Conservation (phyloP, 2,797 vertebrate species). For the Artibeus jamaicensis region DNA sequence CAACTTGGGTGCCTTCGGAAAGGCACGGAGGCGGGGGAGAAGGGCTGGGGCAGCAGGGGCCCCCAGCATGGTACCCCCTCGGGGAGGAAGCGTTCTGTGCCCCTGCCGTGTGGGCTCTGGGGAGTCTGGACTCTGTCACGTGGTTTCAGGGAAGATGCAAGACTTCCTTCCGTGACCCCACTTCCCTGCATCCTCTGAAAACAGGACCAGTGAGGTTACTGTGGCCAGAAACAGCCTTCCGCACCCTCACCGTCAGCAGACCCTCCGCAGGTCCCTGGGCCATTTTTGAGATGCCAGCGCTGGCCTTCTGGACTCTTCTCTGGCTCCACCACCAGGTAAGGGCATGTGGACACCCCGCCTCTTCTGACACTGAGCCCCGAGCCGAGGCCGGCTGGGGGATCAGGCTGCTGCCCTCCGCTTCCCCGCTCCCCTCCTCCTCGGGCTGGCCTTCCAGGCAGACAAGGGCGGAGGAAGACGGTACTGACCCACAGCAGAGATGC, state of each 20-base stretch:
- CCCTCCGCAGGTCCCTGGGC: neutral
- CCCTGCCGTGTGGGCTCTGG: accelerated
- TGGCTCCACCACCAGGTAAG: constrained; percentile 68
- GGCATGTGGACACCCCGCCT: neutral
- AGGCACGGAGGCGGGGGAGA: neutral
- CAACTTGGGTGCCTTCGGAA: accelerated
- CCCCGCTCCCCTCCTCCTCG: neutral
- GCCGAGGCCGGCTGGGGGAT: neutral
- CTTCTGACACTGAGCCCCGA: neutral
- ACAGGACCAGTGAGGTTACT: neutral
- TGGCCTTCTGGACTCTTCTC: neutral
- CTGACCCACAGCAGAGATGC: neutral
- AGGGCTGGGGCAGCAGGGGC: neutral
- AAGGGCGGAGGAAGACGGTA: neutral
- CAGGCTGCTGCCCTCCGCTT: neutral
- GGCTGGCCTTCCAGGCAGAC: neutral
- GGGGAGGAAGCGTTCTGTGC: neutral
- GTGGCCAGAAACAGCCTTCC: neutral
- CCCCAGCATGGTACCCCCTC: neutral
- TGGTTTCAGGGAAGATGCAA: neutral
- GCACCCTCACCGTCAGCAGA: accelerated
- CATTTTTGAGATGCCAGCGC: neutral
- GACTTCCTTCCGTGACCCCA: neutral
- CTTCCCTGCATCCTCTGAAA: neutral
- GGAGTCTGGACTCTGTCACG: neutral